Conservation (phyloP, 35 echinoderm and acorn worm species). For the Apostichopus parvimensis region DNA sequence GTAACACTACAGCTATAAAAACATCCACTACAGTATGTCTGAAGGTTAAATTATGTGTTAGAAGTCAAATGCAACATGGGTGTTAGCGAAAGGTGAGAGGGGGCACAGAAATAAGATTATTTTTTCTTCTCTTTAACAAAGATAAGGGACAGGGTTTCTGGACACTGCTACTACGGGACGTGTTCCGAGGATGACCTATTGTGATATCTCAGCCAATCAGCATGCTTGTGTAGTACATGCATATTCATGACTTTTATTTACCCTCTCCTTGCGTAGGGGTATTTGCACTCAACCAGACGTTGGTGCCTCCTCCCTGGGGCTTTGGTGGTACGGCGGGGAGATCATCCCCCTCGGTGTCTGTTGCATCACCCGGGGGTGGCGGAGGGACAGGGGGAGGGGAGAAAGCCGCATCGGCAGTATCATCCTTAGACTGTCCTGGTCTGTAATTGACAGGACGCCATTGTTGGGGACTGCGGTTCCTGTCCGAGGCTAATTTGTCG, state of each 20-base stretch:
- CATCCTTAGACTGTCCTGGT: slow-evolving; percentile 26
- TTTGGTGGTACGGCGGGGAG: slow-evolving; percentile 37
- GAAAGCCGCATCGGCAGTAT: slow-evolving; percentile 1
- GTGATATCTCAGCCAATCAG: too few relatives aligned
- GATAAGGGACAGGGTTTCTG: too few relatives aligned
- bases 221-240: slow-evolving; percentile 20
- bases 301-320: slow-evolving; percentile 17
- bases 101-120: too few relatives aligned
- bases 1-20: too few relatives aligned
- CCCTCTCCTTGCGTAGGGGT: slow-evolving; percentile 38
- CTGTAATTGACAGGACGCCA: slow-evolving; percentile 37
- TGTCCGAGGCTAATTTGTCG: slow-evolving; percentile 3
- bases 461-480: slow-evolving; percentile 7
- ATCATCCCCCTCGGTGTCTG: slow-evolving; percentile 44
- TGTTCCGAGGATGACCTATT: too few relatives aligned
- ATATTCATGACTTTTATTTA: slow-evolving; percentile 35
- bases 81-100: too few relatives aligned
- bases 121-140: too few relatives aligned
- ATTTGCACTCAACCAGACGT: slow-evolving; percentile 35
- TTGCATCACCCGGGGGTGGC: slow-evolving; percentile 25
- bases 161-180: too few relatives aligned
- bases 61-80: too few relatives aligned
- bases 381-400: slow-evolving; percentile 37
- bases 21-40: too few relatives aligned
- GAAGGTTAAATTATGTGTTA: too few relatives aligned